Percentiles rank a stretch among this genome's conserved stretches.
Conservation (phyloP, 2,888 invertebrate species). For the Lottia gigantea region DNA sequence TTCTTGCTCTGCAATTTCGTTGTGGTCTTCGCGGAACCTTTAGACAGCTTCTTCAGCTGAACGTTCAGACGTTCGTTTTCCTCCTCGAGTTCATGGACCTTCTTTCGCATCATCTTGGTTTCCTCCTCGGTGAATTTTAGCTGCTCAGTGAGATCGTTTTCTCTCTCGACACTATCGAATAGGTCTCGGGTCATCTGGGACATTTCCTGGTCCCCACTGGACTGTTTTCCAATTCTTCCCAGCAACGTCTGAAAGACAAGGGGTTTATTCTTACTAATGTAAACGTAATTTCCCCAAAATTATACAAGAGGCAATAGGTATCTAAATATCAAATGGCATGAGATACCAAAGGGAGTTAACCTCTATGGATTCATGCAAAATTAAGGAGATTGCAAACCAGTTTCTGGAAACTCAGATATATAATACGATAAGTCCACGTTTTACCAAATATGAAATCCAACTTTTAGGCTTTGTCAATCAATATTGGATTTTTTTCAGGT, state of each 20-base stretch:
- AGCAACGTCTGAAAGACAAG: constrained; percentile 34
- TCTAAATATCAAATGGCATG: too few species aligned
- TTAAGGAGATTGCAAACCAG: too few species aligned
- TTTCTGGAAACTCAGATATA: too few species aligned
- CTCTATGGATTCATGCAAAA: too few species aligned
- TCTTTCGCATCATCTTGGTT: constrained; percentile 82
- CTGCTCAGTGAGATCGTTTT: constrained; percentile 93
- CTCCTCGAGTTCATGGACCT: constrained; percentile 91
- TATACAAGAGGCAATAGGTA: too few species aligned
- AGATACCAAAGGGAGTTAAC: too few species aligned
- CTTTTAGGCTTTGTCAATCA: too few species aligned
- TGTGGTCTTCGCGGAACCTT: constrained; percentile 33
- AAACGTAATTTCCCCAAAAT: too few species aligned
- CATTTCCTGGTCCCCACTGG: constrained; percentile 58
- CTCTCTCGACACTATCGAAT: constrained; percentile 91
- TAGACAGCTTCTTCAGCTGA: constrained; percentile 95
- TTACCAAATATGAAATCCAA: too few species aligned
- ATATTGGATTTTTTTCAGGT: too few species aligned
- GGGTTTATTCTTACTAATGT: too few species aligned
- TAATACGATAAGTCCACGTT: too few species aligned
- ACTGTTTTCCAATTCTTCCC: constrained; percentile 41
- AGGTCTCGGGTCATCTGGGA: constrained; percentile 83
- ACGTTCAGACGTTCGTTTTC: constrained; percentile 95
- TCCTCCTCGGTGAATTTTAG: constrained; percentile 93
- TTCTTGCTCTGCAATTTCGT: constrained; percentile 7